phyloP scores from a whole-genome alignment of 1,140 invertebrate genomes.

The Heliconius himera region DNA sequence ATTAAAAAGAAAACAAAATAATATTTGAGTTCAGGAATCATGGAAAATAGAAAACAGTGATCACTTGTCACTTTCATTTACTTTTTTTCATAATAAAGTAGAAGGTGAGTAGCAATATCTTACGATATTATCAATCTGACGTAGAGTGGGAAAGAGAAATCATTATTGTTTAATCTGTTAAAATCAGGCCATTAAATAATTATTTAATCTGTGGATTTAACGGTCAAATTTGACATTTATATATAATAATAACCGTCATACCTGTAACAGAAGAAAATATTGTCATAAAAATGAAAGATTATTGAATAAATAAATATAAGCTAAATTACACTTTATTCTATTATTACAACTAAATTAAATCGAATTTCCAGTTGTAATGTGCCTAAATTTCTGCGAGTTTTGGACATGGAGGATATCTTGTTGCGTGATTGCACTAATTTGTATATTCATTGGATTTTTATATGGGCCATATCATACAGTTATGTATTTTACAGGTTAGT shows the following conservation, averaged over 20 bases:
- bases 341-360: not conserved
- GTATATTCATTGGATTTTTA: constrained; percentile 23
- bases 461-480: constrained; percentile 25
- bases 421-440: constrained; percentile 21
- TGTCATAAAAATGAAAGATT: no score
- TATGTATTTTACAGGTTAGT: constrained; percentile 23
- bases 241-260: not conserved
- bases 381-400: constrained; percentile 21
- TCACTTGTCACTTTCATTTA: no score
- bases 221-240: not conserved
- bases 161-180: no score
- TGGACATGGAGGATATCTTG: constrained; percentile 31
- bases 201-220: not conserved
- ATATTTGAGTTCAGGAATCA: no score
- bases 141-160: not conserved
- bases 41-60: no score
- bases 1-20: no score
- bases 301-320: no score
- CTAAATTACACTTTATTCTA: no score
- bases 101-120: no score
- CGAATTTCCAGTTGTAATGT: not conserved
- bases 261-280: not conserved
- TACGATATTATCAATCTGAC: not conserved
- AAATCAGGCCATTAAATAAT: not conserved
- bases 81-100: no score